phyloP scores from a whole-genome alignment of 2,797 vertebrate species.

The Protonibea diacanthus region DNA sequence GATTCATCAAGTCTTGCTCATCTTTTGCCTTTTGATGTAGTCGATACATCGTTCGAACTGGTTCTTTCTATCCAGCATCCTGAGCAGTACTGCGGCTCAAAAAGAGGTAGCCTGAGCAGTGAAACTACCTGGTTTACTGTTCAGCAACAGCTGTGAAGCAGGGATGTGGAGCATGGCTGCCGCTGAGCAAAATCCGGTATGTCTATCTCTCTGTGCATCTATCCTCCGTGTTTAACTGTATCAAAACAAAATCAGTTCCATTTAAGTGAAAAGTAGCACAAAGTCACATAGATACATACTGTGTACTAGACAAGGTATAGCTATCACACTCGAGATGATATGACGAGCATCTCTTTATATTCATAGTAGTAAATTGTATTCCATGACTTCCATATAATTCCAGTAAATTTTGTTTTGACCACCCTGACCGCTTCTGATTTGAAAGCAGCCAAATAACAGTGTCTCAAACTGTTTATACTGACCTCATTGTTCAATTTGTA shows the following conservation, averaged over 20 bases:
- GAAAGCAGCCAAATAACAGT: conserved; percentile 63
- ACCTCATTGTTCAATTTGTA: conserved; percentile 75
- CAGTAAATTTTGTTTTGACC: conserved; percentile 59
- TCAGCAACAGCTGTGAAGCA: not conserved
- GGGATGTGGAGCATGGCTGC: not conserved
- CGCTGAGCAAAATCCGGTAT: not conserved
- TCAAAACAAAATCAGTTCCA: conserved; percentile 29
- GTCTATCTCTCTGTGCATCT: not conserved
- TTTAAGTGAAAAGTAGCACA: conserved; percentile 16
- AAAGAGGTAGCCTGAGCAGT: not conserved
- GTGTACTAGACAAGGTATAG: not conserved
- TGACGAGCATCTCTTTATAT: conserved; percentile 8
- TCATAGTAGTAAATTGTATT: conserved; percentile 30
- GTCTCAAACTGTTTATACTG: conserved; percentile 73
- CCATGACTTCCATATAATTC: conserved; percentile 50
- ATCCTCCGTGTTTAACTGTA: not conserved
- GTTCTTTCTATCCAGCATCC: not conserved
- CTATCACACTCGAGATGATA: conserved; percentile 11
- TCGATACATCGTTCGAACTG: not conserved
- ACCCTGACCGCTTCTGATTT: conserved; percentile 57
- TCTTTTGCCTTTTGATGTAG: not conserved
- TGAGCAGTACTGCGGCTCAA: not conserved
- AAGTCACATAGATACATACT: not conserved
- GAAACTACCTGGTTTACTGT: conserved; percentile 5
- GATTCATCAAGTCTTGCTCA: not conserved